phyloP scores from a whole-genome alignment of 2,113 vertebrate genomes.

The Parus major region DNA sequence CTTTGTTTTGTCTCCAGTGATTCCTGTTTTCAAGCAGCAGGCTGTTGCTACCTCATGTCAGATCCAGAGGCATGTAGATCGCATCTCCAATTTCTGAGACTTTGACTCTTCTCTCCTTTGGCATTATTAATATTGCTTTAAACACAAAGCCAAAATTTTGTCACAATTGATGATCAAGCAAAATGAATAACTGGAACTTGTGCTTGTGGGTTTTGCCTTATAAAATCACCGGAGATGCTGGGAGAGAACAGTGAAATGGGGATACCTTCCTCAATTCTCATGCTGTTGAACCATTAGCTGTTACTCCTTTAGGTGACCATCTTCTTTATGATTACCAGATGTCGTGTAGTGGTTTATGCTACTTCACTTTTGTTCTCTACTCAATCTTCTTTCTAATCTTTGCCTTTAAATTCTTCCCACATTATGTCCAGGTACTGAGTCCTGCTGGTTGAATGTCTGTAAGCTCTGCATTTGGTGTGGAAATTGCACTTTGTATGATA shows the following conservation, averaged over 20 bases:
- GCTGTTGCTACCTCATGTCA: neutral
- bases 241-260: slow-evolving; percentile 4
- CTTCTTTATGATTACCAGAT: neutral
- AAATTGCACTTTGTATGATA: neutral
- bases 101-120: neutral
- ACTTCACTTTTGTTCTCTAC: neutral
- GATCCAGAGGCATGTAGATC: slow-evolving; percentile 34
- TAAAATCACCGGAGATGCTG: neutral
- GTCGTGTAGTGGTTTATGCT: neutral
- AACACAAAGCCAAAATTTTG: neutral
- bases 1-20: neutral
- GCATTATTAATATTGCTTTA: neutral
- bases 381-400: neutral
- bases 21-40: neutral
- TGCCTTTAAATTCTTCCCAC: neutral
- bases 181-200: neutral
- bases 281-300: neutral
- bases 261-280: neutral
- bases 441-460: neutral
- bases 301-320: neutral
- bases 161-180: neutral
- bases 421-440: neutral
- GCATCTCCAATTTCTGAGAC: neutral
- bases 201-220: neutral
- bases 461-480: neutral